Evolutionary conservation across 2,888 invertebrate species (phyloP), one percentile per base, ranked within the genome.

Genomic region (Blomia tropicalis): DNA sequence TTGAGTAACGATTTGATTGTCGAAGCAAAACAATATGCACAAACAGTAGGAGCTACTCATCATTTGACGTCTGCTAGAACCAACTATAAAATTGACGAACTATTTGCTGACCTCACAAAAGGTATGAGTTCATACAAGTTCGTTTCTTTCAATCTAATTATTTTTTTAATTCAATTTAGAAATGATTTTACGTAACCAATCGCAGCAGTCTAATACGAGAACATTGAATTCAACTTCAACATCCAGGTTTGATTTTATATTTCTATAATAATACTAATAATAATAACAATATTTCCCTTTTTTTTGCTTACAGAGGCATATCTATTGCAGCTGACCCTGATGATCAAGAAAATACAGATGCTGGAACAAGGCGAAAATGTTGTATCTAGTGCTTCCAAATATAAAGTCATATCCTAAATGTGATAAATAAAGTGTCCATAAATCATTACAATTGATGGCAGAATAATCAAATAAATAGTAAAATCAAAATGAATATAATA

Each of bases 21-120:
- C 25, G 64, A 64, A 30, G 64, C 63, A 4, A 47, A 47, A 29
- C 36, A 36, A 4, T 64, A 62, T 31, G 25, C 29, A 4, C n/a
- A 51, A 31, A 31, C 43, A 30, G 44, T 27, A 11, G 59, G 59
- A 27, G 93, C 95, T 1, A 82, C 82, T 70, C 92, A 93, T 75
- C 88, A 83, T 74, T 84, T 87, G 72, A 90, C 92, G 32, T 93
- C 93, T 31, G 95, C 95, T 0, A 95, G 95, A 76, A 75, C 83
- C 64, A 91, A 91, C 73, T 81, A 84, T 73, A 91, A 68, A 19
- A 68, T 68, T 53, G 67, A 68, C 59, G 68, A 68, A 43, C 44
- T 68, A 17, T 68, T 68, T 32, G 53, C 68, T 7, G 67, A 67
- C 58, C 59, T 68, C 25, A 67, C 67, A 5, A 65, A 65, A 51